Conservation (phyloP, 1,140 invertebrate species). For the Euborellia annulipes region DNA sequence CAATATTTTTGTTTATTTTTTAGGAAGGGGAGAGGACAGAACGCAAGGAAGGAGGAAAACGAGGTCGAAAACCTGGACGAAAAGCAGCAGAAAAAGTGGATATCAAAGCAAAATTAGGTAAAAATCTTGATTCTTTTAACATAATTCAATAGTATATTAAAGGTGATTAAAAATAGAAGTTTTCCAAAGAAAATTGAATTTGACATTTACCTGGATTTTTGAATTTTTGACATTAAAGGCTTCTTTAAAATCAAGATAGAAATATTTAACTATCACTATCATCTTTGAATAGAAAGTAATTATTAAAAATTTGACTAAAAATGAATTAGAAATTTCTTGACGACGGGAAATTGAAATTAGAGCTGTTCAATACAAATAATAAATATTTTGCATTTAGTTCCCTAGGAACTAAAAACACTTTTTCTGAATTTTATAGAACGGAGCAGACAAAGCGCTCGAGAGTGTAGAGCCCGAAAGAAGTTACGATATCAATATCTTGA, state of each 20-base stretch:
- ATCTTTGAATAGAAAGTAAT: too few species aligned
- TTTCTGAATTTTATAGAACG: slow-evolving; percentile 77
- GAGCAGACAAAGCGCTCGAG: slow-evolving; percentile 89
- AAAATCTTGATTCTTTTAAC: slow-evolving; percentile 11
- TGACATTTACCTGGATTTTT: not conserved
- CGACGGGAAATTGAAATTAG: too few species aligned
- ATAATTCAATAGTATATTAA: not conserved
- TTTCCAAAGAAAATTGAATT: slow-evolving; percentile 1
- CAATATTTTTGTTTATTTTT: slow-evolving; percentile 20
- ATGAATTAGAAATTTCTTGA: too few species aligned
- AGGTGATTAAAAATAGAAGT: not conserved
- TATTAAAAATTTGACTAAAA: too few species aligned
- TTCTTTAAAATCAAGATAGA: too few species aligned
- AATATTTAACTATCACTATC: too few species aligned
- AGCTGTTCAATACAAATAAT: too few species aligned
- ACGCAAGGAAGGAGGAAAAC: slow-evolving; percentile 63
- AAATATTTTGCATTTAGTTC: too few species aligned
- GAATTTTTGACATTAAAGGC: not conserved
- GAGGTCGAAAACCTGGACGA: slow-evolving; percentile 74
- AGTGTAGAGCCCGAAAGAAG: slow-evolving; percentile 93
- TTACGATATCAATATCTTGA: slow-evolving; percentile 93
- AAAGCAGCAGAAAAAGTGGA: slow-evolving; percentile 81
- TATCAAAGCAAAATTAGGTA: slow-evolving; percentile 84
- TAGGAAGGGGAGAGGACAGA: slow-evolving; percentile 37
- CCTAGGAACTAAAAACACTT: too few species aligned